Conservation (phyloP, 2,113 vertebrate species). For the Lagenorhynchus albirostris region DNA sequence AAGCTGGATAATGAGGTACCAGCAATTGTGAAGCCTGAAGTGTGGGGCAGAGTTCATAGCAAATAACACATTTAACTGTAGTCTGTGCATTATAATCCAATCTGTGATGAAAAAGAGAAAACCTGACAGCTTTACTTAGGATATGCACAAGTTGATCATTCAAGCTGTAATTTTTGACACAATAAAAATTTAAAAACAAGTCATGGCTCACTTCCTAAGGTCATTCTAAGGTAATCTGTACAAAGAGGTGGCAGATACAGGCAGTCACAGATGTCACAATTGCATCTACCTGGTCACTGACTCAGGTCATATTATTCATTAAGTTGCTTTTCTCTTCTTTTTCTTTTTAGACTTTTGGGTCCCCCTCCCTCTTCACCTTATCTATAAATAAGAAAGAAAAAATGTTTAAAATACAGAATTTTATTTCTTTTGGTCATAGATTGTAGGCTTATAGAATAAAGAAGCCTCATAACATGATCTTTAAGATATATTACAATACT, state of each 20-base stretch:
- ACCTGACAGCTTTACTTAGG: neutral
- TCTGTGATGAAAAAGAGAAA: neutral
- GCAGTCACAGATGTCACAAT: neutral
- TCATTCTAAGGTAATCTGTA: neutral
- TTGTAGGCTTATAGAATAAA: constrained; percentile 1
- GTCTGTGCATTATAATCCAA: neutral
- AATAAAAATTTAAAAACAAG: constrained; percentile 25
- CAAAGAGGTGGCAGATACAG: neutral
- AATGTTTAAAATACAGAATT: neutral
- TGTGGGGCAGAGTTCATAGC: neutral
- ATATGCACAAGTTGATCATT: neutral
- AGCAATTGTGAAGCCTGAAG: neutral
- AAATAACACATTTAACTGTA: neutral
- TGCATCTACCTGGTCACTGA: neutral
- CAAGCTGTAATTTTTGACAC: neutral
- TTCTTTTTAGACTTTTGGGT: neutral
- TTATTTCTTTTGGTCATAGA: constrained; percentile 43
- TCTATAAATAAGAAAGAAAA: constrained; percentile 39
- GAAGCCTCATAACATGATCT: neutral
- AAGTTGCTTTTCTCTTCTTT: neutral
- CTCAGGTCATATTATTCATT: neutral
- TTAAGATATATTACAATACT: constrained; percentile 4
- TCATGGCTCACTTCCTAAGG: neutral
- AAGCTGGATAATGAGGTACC: neutral
- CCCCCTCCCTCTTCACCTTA: neutral